These are phyloP conservation scores for Dendroctonus ponderosae DNA, from an alignment of 1,140 invertebrate genomes.

Conservation along the genomic window DNA sequence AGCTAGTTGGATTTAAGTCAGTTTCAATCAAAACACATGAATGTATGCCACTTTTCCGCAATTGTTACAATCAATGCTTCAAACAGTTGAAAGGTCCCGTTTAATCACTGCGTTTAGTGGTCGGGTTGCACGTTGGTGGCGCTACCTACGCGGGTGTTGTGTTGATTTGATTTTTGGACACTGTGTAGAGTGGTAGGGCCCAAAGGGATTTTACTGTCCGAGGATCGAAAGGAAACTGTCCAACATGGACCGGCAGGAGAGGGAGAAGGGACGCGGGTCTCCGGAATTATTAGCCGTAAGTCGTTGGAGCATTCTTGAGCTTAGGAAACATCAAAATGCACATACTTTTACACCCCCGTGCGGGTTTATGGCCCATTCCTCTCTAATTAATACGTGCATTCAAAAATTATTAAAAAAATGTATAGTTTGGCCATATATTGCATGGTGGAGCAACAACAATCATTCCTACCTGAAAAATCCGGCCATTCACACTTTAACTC, in stretches of 20 bases:
- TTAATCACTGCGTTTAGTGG: background rate
- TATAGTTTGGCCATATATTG: too few species aligned
- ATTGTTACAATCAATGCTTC: constrained; percentile 3
- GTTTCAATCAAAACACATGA: constrained; percentile 53
- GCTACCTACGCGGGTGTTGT: constrained; percentile 36
- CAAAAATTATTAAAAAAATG: too few species aligned
- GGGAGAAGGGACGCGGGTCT: constrained; percentile 49
- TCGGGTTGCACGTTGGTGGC: constrained; percentile 21
- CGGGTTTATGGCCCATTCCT: too few species aligned
- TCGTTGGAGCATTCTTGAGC: background rate
- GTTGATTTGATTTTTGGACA: constrained; percentile 29
- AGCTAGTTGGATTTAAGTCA: constrained; percentile 51
- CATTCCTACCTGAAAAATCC: too few species aligned
- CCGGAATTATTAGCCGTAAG: constrained; percentile 50
- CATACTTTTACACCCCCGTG: too few species aligned
- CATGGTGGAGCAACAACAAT: too few species aligned
- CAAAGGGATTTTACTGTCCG: constrained; percentile 29
- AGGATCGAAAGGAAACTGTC: constrained; percentile 27
- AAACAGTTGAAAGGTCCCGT: too few species aligned
- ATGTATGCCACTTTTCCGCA: constrained; percentile 41
- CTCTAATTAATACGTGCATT: too few species aligned
- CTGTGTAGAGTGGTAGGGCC: constrained; percentile 29
- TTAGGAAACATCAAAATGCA: too few species aligned
- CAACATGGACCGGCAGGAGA: constrained; percentile 49
- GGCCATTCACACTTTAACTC: too few species aligned